A percentile compares a stretch with the other conserved stretches of the same genome.
phyloP scores from a whole-genome alignment of 2,113 vertebrate species.

The Bungarus multicinctus region DNA sequence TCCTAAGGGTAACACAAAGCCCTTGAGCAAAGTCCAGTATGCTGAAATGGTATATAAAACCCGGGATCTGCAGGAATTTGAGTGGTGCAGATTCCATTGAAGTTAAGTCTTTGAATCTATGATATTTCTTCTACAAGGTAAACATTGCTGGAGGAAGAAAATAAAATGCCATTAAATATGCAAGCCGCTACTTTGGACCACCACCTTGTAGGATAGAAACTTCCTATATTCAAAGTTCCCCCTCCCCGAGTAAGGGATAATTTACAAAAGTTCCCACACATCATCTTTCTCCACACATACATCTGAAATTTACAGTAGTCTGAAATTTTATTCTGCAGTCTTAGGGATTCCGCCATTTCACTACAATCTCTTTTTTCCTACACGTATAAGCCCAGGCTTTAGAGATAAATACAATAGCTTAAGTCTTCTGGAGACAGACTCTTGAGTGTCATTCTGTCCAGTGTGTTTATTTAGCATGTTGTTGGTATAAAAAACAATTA shows the following conservation, averaged over 20 bases:
- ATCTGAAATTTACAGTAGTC: background rate
- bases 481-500: background rate
- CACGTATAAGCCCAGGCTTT: background rate
- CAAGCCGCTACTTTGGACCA: background rate
- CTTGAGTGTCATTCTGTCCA: background rate
- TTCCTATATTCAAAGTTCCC: background rate
- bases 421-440: background rate
- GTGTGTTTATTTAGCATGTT: background rate
- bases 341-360: background rate
- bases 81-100: background rate
- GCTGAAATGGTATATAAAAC: background rate
- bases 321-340: background rate
- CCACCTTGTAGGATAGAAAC: background rate
- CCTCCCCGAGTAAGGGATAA: background rate
- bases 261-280: background rate
- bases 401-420: background rate
- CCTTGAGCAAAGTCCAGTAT: constrained; percentile 15
- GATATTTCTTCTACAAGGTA: background rate
- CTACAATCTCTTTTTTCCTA: background rate
- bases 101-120: background rate
- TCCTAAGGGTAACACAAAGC: constrained; percentile 10
- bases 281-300: background rate
- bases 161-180: background rate
- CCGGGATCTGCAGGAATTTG: background rate
- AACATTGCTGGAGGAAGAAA: background rate